These are phyloP conservation scores for Lordiphosa collinella DNA, from an alignment of 1,140 invertebrate genomes.

Conservation along the genomic window DNA sequence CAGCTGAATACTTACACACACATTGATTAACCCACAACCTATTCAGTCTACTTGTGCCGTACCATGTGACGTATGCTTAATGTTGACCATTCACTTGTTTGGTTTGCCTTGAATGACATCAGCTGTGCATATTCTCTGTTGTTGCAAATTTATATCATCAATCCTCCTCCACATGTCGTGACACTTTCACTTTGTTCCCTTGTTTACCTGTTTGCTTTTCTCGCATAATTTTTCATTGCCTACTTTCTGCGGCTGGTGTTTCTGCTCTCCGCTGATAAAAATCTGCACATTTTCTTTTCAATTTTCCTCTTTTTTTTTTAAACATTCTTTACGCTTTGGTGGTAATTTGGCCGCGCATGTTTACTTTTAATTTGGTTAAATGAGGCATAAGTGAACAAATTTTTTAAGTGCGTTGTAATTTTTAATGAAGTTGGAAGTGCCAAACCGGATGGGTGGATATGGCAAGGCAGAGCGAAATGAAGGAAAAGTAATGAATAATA, in stretches of 20 bases:
- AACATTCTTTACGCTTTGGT: conserved; percentile 19
- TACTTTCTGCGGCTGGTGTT: conserved; percentile 62
- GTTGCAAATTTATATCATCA: conserved; percentile 27
- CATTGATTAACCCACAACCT: too few species aligned
- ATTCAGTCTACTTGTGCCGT: too few species aligned
- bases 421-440: conserved; percentile 58
- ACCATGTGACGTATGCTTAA: too few species aligned
- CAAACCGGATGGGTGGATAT: too few species aligned
- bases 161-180: conserved; percentile 39
- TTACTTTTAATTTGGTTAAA: conserved; percentile 78
- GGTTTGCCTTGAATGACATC: too few species aligned
- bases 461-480: background rate
- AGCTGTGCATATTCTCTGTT: conserved; percentile 16
- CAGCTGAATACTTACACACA: too few species aligned
- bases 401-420: conserved; percentile 72
- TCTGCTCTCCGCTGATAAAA: conserved; percentile 48
- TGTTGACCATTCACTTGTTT: too few species aligned
- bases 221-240: conserved; percentile 58
- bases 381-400: conserved; percentile 70
- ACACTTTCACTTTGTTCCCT: conserved; percentile 57
- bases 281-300: conserved; percentile 53
- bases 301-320: conserved; percentile 33
- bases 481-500: background rate
- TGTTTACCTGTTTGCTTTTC: conserved; percentile 39
- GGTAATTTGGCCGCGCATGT: conserved; percentile 46